Evolutionary conservation across 1,140 invertebrate species (phyloP).

Genomic region (Harlomillsia oculata): DNA sequence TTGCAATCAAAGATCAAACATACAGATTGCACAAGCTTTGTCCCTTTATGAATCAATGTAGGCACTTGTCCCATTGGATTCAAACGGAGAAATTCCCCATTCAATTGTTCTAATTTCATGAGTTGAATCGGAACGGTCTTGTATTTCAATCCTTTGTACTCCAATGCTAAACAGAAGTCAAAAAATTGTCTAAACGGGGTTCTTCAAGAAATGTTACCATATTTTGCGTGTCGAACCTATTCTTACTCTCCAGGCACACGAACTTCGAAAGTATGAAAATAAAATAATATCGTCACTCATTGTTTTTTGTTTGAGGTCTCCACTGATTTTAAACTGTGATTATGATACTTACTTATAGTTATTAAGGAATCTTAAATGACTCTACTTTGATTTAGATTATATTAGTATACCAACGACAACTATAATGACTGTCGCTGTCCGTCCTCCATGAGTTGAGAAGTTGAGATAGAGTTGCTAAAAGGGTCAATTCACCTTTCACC

Average conservation of each 20-base stretch:
- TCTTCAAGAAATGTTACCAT: no score
- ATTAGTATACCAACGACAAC: no score
- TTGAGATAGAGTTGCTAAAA: no score
- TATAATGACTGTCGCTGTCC: no score
- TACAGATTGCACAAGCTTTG: slow-evolving; percentile 62
- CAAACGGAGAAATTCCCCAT: slow-evolving; percentile 74
- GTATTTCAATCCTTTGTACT: slow-evolving; percentile 46
- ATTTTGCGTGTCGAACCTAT: slow-evolving; percentile 52
- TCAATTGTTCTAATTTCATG: slow-evolving; percentile 46
- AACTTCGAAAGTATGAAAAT: slow-evolving; percentile 81
- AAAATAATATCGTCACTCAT: slow-evolving; percentile 60
- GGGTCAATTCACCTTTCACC: no score
- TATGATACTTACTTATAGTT: no score
- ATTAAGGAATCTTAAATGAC: no score
- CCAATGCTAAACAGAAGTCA: slow-evolving; percentile 34
- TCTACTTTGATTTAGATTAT: no score
- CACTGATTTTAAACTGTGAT: no score
- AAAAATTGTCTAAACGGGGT: no score
- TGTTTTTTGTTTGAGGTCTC: neutral
- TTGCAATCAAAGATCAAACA: slow-evolving; percentile 36
- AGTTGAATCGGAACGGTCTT: slow-evolving; percentile 44
- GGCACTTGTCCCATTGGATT: slow-evolving; percentile 93
- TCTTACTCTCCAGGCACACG: slow-evolving; percentile 82
- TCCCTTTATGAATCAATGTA: slow-evolving; percentile 74
- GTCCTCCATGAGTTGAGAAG: no score